phyloP scores from a whole-genome alignment of 2,888 invertebrate genomes.

The Trichacis sp. region DNA sequence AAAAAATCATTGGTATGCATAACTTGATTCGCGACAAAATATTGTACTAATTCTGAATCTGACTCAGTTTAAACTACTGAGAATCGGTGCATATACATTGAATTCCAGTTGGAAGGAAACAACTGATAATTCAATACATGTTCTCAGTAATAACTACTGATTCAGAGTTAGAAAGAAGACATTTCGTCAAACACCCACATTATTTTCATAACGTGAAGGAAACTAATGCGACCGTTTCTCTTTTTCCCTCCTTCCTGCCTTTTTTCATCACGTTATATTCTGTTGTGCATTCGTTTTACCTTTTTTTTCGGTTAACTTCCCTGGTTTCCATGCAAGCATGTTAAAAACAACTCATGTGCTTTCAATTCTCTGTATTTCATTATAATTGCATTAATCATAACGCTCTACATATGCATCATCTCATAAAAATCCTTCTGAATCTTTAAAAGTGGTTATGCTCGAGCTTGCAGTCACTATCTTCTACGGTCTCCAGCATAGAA shows the following conservation, averaged over 20 bases:
- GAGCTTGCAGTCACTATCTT: slow-evolving; percentile 68
- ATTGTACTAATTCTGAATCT: too few species aligned
- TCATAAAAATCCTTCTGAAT: too few species aligned
- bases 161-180: too few species aligned
- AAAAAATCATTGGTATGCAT: too few species aligned
- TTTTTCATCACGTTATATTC: not conserved
- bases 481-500: slow-evolving; percentile 69
- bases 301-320: not conserved
- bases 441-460: slow-evolving; percentile 66
- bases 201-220: too few species aligned
- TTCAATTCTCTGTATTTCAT: slow-evolving; percentile 2
- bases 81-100: too few species aligned
- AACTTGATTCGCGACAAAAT: too few species aligned
- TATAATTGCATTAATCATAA: slow-evolving; percentile 12
- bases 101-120: too few species aligned
- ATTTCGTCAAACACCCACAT: too few species aligned
- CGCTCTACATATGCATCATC: slow-evolving; percentile 15
- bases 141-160: too few species aligned
- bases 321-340: slow-evolving; percentile 4
- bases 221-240: slow-evolving; percentile 3
- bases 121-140: too few species aligned
- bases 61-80: too few species aligned
- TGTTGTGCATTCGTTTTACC: not conserved
- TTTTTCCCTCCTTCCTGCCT: not conserved
- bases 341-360: not conserved